phyloP scores from a whole-genome alignment of 2,113 vertebrate genomes.

The Python bivittatus region DNA sequence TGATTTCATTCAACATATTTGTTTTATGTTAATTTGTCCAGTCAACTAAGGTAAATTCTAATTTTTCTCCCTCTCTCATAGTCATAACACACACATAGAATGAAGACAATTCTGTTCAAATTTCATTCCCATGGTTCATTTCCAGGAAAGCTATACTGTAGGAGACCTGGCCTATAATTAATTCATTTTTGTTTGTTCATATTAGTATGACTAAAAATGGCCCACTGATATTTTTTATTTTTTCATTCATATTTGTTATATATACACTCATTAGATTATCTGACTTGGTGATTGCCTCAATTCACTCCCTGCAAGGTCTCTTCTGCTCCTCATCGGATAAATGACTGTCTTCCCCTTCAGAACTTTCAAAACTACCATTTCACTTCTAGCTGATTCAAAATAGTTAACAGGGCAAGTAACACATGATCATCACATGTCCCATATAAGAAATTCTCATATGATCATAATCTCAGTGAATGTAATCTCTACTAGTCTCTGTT shows the following conservation, averaged over 20 bases:
- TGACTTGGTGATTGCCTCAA: not conserved
- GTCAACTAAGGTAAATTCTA: not conserved
- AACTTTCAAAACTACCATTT: not conserved
- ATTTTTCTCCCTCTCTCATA: not conserved
- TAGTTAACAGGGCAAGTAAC: not conserved
- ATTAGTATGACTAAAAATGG: not conserved
- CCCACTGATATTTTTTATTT: not conserved
- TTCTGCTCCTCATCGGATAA: not conserved
- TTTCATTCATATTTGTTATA: not conserved
- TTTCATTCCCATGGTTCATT: not conserved
- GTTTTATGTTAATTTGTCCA: not conserved
- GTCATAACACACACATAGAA: not conserved
- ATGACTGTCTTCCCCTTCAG: not conserved
- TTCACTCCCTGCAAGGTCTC: not conserved
- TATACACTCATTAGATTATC: not conserved
- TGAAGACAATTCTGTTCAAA: not conserved
- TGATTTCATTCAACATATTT: not conserved
- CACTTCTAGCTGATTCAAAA: not conserved
- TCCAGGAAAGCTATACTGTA: not conserved
- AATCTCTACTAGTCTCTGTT: not conserved
- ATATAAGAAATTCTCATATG: not conserved
- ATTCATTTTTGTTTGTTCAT: not conserved
- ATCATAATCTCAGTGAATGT: not conserved
- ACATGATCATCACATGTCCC: not conserved
- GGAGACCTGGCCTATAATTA: not conserved